Evolutionary conservation across 1,140 invertebrate genomes (phyloP).

Genomic region (Zaprionus camerounensis): DNA sequence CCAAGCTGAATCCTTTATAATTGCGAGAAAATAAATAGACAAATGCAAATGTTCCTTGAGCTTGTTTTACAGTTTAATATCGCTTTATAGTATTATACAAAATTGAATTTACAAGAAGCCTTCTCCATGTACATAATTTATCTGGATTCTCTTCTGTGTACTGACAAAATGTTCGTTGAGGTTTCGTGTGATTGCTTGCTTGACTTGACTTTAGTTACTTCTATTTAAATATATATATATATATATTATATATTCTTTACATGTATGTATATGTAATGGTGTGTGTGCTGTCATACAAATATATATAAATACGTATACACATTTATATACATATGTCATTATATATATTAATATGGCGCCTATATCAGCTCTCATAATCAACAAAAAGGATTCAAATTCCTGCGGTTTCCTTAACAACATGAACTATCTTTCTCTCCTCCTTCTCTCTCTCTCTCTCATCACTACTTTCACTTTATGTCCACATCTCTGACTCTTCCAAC

Average conservation of each 20-base stretch:
- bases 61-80: conserved; percentile 70
- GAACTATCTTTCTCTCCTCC: conserved; percentile 51
- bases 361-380: conserved; percentile 59
- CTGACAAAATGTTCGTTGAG: conserved; percentile 71
- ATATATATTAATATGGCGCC: conserved; percentile 62
- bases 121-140: conserved; percentile 47
- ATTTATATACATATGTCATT: conserved; percentile 48
- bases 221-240: conserved; percentile 50
- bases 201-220: conserved; percentile 64
- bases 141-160: conserved; percentile 42
- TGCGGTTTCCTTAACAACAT: conserved; percentile 73
- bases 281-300: conserved; percentile 47
- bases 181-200: conserved; percentile 77
- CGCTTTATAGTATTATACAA: conserved; percentile 75
- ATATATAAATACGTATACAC: conserved; percentile 48
- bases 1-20: neutral
- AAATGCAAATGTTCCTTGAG: conserved; percentile 18
- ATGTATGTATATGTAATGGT: conserved; percentile 41
- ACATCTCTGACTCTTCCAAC: conserved; percentile 48
- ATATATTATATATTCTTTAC: conserved; percentile 35
- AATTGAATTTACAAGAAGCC: conserved; percentile 79
- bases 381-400: conserved; percentile 76
- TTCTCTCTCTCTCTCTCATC: neutral
- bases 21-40: neutral
- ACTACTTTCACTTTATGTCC: neutral